phyloP scores from a whole-genome alignment of 2,797 vertebrate genomes.

The Ceryle rudis region DNA sequence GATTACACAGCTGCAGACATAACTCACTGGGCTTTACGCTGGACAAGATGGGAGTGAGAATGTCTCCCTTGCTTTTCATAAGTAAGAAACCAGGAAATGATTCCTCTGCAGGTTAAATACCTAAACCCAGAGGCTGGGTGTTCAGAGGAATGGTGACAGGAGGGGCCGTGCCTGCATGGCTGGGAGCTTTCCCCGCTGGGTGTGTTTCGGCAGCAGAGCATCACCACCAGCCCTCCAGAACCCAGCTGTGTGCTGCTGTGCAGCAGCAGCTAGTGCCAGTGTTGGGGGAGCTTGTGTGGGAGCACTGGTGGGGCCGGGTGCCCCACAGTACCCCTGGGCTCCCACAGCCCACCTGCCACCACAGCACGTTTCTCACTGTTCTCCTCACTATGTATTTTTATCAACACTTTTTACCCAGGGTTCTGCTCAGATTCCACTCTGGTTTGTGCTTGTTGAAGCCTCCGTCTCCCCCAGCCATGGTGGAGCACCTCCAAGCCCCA shows the following conservation, averaged over 20 bases:
- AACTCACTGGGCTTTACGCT: background rate
- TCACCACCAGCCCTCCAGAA: background rate
- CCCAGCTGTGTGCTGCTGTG: background rate
- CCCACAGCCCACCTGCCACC: background rate
- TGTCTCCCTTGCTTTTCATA: background rate
- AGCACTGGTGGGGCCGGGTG: background rate
- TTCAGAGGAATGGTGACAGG: background rate
- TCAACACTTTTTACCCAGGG: accelerated
- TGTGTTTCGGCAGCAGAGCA: background rate
- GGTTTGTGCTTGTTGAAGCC: background rate
- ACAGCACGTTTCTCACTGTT: accelerated
- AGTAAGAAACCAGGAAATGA: background rate
- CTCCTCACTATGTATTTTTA: background rate
- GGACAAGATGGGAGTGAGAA: accelerated
- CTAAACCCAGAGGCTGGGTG: background rate
- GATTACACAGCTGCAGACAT: background rate
- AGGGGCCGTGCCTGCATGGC: accelerated
- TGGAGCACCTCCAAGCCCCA: accelerated
- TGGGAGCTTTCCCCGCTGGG: background rate
- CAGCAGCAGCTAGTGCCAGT: background rate
- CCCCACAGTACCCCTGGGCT: background rate
- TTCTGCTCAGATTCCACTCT: background rate
- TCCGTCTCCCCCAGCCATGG: accelerated
- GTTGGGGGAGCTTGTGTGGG: background rate
- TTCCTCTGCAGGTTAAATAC: background rate